Conservation (phyloP, 2,113 vertebrate species). For the Apteryx mantelli region DNA sequence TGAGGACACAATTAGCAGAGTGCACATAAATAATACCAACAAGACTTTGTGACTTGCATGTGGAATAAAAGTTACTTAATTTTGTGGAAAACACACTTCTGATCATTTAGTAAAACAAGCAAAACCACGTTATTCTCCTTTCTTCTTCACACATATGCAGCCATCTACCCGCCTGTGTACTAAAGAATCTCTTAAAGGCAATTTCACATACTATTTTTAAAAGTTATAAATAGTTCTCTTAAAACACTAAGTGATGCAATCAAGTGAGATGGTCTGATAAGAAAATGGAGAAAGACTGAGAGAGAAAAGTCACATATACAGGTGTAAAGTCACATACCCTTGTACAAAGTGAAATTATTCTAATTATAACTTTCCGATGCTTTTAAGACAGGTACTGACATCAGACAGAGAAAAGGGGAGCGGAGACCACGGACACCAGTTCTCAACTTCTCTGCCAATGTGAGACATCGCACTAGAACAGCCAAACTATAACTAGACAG, state of each 20-base stretch:
- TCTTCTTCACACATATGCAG: neutral
- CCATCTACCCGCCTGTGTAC: neutral
- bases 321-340: neutral
- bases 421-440: neutral
- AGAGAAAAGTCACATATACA: neutral
- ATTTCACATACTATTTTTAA: neutral
- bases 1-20: neutral
- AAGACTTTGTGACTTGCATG: neutral
- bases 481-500: neutral
- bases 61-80: neutral
- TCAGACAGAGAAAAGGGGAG: neutral
- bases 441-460: neutral
- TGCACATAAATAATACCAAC: neutral
- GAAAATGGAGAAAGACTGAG: neutral
- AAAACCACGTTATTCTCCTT: neutral
- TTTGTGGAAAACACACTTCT: neutral
- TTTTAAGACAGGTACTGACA: neutral
- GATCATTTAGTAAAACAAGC: neutral
- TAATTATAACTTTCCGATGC: neutral
- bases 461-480: neutral
- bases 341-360: neutral
- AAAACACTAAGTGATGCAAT: neutral
- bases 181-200: neutral
- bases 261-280: neutral
- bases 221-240: neutral